Evolutionary conservation across 2,113 vertebrate genomes (phyloP).

Genomic region (Chrysochloris asiatica): DNA sequence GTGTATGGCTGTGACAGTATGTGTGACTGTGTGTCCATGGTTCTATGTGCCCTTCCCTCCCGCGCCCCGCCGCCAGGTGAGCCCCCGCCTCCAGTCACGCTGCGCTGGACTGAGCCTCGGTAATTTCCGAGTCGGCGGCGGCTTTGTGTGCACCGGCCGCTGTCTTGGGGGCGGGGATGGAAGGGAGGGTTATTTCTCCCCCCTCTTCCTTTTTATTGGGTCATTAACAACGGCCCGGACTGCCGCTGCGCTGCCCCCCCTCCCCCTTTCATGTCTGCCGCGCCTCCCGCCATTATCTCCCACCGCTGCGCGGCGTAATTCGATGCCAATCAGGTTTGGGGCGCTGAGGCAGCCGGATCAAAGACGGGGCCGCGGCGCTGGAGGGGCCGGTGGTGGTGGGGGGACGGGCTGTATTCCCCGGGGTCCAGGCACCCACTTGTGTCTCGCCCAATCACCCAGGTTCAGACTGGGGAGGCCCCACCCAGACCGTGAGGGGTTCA

Average conservation of each 20-base stretch:
- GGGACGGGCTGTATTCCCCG: not conserved
- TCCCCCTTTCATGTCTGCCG: conserved; percentile 79
- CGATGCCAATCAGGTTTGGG: conserved; percentile 81
- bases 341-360: conserved; percentile 73
- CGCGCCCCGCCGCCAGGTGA: conserved; percentile 71
- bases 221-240: conserved; percentile 80
- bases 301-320: conserved; percentile 75
- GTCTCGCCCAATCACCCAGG: not conserved
- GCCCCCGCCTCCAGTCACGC: conserved; percentile 74
- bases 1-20: too few species aligned
- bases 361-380: conserved; percentile 64
- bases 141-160: conserved; percentile 79
- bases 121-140: conserved; percentile 77
- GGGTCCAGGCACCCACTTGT: not conserved
- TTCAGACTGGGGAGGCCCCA: not conserved
- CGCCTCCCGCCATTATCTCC: conserved; percentile 80
- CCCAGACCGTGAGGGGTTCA: not conserved
- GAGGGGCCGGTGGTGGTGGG: not conserved
- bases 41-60: not conserved
- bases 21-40: not conserved
- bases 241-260: conserved; percentile 68
- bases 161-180: conserved; percentile 73
- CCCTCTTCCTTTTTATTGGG: conserved; percentile 81
- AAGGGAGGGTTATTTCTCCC: conserved; percentile 68
- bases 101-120: conserved; percentile 71